Base-by-base conservation (phyloP, 1,140 invertebrate genomes). In the Drosophila sechellia region DNA sequence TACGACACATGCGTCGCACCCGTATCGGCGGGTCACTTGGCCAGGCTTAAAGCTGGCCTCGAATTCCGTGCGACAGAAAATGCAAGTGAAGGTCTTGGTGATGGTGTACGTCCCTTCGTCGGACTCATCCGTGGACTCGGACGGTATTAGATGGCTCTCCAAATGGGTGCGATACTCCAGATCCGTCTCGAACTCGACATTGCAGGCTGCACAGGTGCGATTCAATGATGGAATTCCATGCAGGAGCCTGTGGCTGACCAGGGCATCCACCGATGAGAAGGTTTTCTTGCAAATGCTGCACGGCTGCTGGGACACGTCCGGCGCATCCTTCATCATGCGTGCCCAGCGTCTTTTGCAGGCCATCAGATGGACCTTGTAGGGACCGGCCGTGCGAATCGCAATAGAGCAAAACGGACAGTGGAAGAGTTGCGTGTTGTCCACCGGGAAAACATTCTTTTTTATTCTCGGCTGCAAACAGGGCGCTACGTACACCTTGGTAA, bases 331-430 rank as follows among this genome's bases (percentile, higher is more conserved):
- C 8, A 12, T 3, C 59, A 17, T 37, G 3, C 3, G 11, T 11
- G 39, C 1, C 11, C 3, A 1, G 37, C 27, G 35, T 27, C 15
- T 22, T 4, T 42, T 20, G 37, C 64, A 68, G 39, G 64, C 60
- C n/a, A 25, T 3, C 15, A 65, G 1, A n/a, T 68, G 64, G 8
- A 53, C 40, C 37, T 35, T 68, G 15, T 65, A 68, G 5, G 64
- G 59, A 5, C 37, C 46, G 6, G 37, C 40, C 15, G 60, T 37
- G 5, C 59, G 37, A 1, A 68, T 68, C 2, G 37, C 46, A 27
- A 35, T 65, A 10, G n/a, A 37, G 35, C 64, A 68, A 37, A 45
- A 35, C 15, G 64, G 37, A 6, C 64, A 68, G 12, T 35, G 48
- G 25, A 10, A 52, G 15, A 42, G 48, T 31, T 27, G 15, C 1